Evolutionary conservation across 92 coral and sea anemone genomes (phyloP), one percentile per base, ranked within the genome.

Genomic region (Scolanthus callimorphus): DNA sequence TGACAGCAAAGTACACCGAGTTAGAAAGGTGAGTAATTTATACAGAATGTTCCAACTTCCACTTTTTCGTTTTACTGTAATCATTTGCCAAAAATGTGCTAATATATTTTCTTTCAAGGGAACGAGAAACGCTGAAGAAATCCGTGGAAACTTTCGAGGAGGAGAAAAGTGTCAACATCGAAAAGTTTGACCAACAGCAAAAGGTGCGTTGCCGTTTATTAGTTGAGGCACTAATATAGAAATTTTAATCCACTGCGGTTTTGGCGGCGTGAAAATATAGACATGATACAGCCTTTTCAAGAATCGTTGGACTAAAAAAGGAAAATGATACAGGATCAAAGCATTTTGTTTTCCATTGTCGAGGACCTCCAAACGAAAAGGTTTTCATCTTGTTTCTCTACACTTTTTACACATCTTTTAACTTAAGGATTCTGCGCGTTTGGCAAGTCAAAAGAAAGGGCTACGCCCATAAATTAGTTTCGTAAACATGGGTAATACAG

Each of bases 21-120:
- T 69, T 87, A 51, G 83, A 87, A 39, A 78, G 82, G 96, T 87
- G 70, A 63, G 96, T 87, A 3, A 27, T 12, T n/a, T n/a, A n/a
- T n/a, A n/a, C n/a, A 25, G 13, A 11, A 27, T 31, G 12, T 39
- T 59, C 19, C 3, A 17, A 29, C 10, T 20, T 61, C 11, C 27
- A 9, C 17, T 19, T 2, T 54, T 4, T 3, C 20, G 22, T 37
- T 43, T 27, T 53, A 34, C 6, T 6, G 43, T 15, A 6, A 34
- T 34, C 15, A 6, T 34, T 15, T 34, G 15, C 6, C 43, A 30
- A 39, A 29, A 41, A 13, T 25, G n/a, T 30, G 34, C n/a, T n/a
- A n/a, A n/a, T n/a, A n/a, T n/a, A 49, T 24, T 49, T 23, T 25
- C 3, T 55, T 26, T 30, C 27, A 60, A 87, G 96, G 20, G 83